Base-by-base conservation (phyloP, 2,113 vertebrate species). In the Albula glossodonta region DNA sequence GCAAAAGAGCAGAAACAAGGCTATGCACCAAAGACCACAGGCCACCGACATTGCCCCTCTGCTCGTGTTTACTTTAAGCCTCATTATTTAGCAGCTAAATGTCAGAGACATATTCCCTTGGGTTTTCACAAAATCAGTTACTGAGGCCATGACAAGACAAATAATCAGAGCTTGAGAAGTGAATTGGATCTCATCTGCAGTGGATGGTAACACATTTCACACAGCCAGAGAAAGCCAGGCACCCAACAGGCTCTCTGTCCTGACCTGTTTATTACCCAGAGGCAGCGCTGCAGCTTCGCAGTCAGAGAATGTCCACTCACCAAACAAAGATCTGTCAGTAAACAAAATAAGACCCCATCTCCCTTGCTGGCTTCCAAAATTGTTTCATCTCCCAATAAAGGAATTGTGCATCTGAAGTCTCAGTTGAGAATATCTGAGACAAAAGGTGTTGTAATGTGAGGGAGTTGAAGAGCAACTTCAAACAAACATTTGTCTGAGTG, bases 261-360 rank as follows among this genome's bases (percentile, higher is more conserved):
- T 31, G 70, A 31, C 70, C 70, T 74, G n/a, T 31, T 74, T 74
- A 74, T 74, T 74, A 74, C n/a, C 70, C n/a, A 25, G n/a, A 74
- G 17, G 31, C 22, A 12, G 53, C 31, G 31, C 31, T 41, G 31
- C 31, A 41, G 31, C 31, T 41, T 41, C 31, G 19, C 17, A 66
- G 17, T 5, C 60, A 66, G 60, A 66, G 17, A 22, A 22, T 66
- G 17, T 22, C 60, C 60, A 66, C 31, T 74, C 70, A 22, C 70
- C 70, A 74, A 31, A 31, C 70, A 74, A 74, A 74, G 70, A 74
- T 74, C 70, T 74, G 70, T 74, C 70, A 74, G 70, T 31, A 74
- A 31, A 74, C 70, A 15, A 19, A 74, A n/a, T 10, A 74, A 10
- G 3, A 8, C 1, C 5, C 22, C 70, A 9, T 1, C 8, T 8